Conservation (phyloP, 2,797 vertebrate species). For the Neosilurus mollespiculum region DNA sequence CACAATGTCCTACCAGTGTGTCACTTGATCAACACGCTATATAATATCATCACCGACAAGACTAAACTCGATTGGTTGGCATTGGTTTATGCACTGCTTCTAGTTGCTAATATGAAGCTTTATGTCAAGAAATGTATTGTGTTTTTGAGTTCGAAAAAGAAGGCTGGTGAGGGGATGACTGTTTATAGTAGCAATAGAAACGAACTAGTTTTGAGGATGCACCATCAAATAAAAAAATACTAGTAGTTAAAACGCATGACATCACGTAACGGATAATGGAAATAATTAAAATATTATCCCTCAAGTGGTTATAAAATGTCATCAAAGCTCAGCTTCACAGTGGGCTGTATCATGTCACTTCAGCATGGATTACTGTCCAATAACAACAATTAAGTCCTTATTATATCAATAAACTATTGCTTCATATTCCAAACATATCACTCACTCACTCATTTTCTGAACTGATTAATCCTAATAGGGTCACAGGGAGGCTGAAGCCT, state of each 20-base stretch:
- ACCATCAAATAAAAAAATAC: neutral
- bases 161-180: neutral
- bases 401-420: neutral
- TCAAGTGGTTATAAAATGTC: neutral
- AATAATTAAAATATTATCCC: too few relatives aligned
- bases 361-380: neutral
- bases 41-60: too few relatives aligned
- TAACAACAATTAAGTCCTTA: neutral
- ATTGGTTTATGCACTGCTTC: too few relatives aligned
- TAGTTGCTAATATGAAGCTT: neutral
- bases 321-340: neutral
- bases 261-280: neutral
- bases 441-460: too few relatives aligned
- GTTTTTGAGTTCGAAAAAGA: neutral
- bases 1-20: too few relatives aligned
- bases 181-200: neutral
- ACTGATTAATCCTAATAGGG: too few relatives aligned
- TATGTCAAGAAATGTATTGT: neutral
- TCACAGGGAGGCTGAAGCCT: too few relatives aligned
- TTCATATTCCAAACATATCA: neutral
- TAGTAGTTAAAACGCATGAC: neutral
- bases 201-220: neutral
- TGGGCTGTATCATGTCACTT: neutral
- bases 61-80: too few relatives aligned
- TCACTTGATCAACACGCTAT: too few relatives aligned